These are phyloP conservation scores for Propsilocerus akamusi DNA, from an alignment of 1,140 invertebrate species.

Conservation along the genomic window DNA sequence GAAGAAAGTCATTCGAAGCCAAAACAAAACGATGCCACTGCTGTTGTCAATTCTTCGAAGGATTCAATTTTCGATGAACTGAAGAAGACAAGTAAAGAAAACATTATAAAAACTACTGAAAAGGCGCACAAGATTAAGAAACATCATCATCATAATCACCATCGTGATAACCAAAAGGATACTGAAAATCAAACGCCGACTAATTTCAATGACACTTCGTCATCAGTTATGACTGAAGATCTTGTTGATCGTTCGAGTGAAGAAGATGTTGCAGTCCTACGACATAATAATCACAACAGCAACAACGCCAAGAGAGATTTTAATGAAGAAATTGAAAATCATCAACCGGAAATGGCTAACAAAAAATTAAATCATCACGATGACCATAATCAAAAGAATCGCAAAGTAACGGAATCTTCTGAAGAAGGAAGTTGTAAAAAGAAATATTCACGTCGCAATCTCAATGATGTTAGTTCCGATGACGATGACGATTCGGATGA, in stretches of 20 bases:
- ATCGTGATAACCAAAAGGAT: conserved; percentile 9
- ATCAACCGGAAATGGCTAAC: conserved; percentile 13
- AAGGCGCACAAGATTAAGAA: conserved; percentile 11
- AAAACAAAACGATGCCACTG: conserved; percentile 7
- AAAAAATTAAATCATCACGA: conserved; percentile 5
- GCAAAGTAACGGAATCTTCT: conserved; percentile 11
- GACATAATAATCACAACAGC: conserved; percentile 13
- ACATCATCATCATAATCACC: conserved; percentile 4
- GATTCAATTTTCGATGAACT: conserved; percentile 8
- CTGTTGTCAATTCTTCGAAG: not conserved
- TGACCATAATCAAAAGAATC: conserved; percentile 11
- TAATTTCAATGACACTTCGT: not conserved
- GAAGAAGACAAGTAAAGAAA: conserved; percentile 12
- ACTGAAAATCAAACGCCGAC: conserved; percentile 7
- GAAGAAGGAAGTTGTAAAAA: conserved; percentile 8
- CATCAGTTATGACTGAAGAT: not conserved
- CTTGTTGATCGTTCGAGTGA: not conserved
- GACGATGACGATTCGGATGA: conserved; percentile 51
- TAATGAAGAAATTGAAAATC: conserved; percentile 15
- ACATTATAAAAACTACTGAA: conserved; percentile 10
- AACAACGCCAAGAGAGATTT: no score
- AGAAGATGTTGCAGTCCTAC: not conserved
- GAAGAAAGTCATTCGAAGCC: not conserved
- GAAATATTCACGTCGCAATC: conserved; percentile 8
- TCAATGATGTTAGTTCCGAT: conserved; percentile 29